These are phyloP conservation scores for Spodoptera exigua DNA, from an alignment of 2,888 invertebrate species.

Conservation along the genomic window DNA sequence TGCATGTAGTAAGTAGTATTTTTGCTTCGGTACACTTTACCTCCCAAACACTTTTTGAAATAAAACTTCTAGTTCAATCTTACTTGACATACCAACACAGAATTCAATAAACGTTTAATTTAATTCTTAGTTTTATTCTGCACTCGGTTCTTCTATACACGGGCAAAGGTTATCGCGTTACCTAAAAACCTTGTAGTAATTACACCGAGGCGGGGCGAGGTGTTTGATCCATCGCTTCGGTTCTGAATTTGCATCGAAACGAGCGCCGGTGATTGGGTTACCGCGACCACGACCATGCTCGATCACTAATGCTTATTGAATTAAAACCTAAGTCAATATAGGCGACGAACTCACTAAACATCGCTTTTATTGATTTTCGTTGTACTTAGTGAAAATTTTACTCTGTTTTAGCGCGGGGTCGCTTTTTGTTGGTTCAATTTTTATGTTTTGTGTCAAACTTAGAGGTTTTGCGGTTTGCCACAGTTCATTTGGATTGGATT, in stretches of 20 bases:
- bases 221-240: conserved; percentile 48
- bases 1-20: no score
- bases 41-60: no score
- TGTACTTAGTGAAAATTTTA: conserved; percentile 32
- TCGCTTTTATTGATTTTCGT: conserved; percentile 49
- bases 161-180: conserved; percentile 5
- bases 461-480: conserved; percentile 5
- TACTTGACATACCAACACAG: not conserved
- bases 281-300: conserved; percentile 54
- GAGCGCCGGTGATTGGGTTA: conserved; percentile 72
- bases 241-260: conserved; percentile 77
- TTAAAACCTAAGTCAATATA: conserved; percentile 60
- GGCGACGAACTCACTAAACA: conserved; percentile 39
- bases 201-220: conserved; percentile 26
- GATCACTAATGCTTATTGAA: conserved; percentile 62
- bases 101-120: conserved; percentile 7
- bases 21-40: no score
- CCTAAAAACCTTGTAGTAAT: conserved; percentile 40
- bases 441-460: conserved; percentile 5
- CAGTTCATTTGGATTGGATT: not conserved
- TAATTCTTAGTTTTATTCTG: conserved; percentile 2
- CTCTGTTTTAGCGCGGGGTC: conserved; percentile 18
- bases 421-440: conserved; percentile 28
- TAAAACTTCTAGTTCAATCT: no score
- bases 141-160: not conserved